Conservation (phyloP, 2,888 invertebrate genomes). For the Chymomyza procnemis region DNA sequence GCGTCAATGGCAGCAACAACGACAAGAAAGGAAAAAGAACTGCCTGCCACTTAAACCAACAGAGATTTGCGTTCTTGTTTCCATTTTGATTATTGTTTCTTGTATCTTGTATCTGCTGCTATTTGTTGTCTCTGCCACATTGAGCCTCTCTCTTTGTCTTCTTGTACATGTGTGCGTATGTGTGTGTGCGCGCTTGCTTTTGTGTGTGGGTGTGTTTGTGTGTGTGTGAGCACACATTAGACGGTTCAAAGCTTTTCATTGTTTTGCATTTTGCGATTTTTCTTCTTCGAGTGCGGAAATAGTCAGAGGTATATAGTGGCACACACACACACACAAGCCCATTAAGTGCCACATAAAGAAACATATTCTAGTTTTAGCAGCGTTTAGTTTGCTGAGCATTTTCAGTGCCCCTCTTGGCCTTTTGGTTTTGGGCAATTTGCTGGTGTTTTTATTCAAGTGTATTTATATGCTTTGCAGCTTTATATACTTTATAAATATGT, state of each 20-base stretch:
- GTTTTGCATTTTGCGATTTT: conserved; percentile 1
- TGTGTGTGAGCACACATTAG: not conserved
- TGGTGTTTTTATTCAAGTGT: conserved; percentile 13
- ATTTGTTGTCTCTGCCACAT: not conserved
- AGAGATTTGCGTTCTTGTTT: conserved; percentile 29
- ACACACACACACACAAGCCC: not conserved
- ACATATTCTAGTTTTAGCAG: not conserved
- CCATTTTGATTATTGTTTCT: conserved; percentile 61
- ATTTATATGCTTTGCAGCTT: conserved; percentile 28
- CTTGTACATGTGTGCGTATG: conserved; percentile 8
- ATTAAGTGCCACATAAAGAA: not conserved
- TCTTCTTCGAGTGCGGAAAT: conserved; percentile 6
- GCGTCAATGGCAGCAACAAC: conserved; percentile 9
- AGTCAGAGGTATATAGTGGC: conserved; percentile 1
- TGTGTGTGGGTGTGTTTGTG: not conserved
- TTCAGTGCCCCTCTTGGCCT: conserved; percentile 31
- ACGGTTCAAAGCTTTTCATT: conserved; percentile 12
- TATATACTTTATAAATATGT: conserved; percentile 21
- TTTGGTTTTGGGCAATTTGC: conserved; percentile 18
- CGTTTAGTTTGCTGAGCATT: not conserved
- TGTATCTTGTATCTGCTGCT: conserved; percentile 15
- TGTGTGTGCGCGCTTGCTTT: no score
- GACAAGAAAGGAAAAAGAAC: conserved; percentile 7
- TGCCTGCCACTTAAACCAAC: conserved; percentile 5
- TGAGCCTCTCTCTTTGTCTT: not conserved